Percentiles rank a stretch among this genome's conserved stretches.
phyloP scores from a whole-genome alignment of 2,797 vertebrate species.

The Natrix natrix region DNA sequence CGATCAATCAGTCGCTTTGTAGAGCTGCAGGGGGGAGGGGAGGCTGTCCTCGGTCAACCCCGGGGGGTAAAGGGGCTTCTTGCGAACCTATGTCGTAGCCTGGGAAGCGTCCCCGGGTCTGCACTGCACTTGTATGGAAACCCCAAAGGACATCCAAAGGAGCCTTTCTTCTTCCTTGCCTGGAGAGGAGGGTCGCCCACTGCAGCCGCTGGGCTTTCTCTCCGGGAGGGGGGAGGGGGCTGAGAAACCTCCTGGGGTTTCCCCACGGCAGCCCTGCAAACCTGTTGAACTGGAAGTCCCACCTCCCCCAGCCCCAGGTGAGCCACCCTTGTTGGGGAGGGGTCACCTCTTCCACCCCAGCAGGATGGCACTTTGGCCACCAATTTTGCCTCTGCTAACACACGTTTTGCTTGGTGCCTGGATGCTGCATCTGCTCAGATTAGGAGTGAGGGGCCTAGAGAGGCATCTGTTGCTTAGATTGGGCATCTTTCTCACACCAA shows the following conservation, averaged over 20 bases:
- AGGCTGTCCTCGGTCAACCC: background rate
- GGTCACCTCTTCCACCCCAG: background rate
- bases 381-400: background rate
- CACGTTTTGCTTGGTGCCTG: background rate
- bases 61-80: background rate
- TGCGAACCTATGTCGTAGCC: background rate
- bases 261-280: background rate
- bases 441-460: background rate
- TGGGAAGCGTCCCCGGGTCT: background rate
- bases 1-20: background rate
- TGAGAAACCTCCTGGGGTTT: background rate
- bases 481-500: background rate
- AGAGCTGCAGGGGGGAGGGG: too few relatives aligned
- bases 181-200: background rate
- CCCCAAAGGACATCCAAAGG: background rate
- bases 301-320: background rate
- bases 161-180: background rate
- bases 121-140: background rate
- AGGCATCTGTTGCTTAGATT: background rate
- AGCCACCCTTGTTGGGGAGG: background rate
- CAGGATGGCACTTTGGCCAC: background rate
- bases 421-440: too few relatives aligned
- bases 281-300: background rate
- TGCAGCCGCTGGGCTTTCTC: background rate
- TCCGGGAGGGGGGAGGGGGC: background rate